phyloP scores from a whole-genome alignment of 1,140 invertebrate genomes.

The Teleogryllus occipitalis region DNA sequence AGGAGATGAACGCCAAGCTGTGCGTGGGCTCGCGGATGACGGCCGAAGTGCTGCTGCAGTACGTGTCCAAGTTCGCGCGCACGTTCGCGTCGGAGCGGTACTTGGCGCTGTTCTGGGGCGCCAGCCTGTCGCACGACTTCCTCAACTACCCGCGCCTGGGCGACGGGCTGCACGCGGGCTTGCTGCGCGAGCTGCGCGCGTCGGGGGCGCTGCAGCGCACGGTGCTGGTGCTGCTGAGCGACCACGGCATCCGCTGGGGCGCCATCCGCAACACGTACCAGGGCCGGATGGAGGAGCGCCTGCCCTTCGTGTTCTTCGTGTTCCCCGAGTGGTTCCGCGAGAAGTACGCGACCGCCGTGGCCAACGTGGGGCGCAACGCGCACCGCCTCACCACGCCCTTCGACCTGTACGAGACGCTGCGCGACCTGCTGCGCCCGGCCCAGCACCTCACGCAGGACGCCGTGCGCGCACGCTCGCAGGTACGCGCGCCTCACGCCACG shows the following conservation, averaged over 20 bases:
- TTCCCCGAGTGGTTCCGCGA: constrained; percentile 50
- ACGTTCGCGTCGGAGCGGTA: constrained; percentile 28
- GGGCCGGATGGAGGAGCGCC: constrained; percentile 53
- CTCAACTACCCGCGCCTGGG: constrained; percentile 39
- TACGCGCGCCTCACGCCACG: constrained; percentile 59
- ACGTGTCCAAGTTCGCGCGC: constrained; percentile 26
- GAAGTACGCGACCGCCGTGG: constrained; percentile 40
- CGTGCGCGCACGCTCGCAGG: constrained; percentile 61
- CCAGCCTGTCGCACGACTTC: constrained; percentile 43
- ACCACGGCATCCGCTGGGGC: constrained; percentile 64
- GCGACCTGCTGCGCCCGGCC: constrained; percentile 52
- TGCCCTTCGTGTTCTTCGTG: constrained; percentile 55
- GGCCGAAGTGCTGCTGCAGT: constrained; percentile 28
- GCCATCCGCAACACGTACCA: constrained; percentile 51
- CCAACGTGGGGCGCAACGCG: constrained; percentile 45
- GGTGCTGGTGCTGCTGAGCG: constrained; percentile 55
- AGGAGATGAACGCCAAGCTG: constrained; percentile 41
- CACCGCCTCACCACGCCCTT: constrained; percentile 48
- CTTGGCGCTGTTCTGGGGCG: constrained; percentile 44
- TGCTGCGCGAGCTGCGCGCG: constrained; percentile 30
- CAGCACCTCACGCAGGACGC: constrained; percentile 69
- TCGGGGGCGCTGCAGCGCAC: constrained; percentile 40
- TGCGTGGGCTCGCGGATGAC: constrained; percentile 43
- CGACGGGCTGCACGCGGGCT: constrained; percentile 34
- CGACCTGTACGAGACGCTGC: constrained; percentile 55